A percentile compares a stretch with the other conserved stretches of the same genome.
These are phyloP conservation scores for Epistrophe eligans DNA, from an alignment of 2,888 invertebrate species.

Conservation along the genomic window DNA sequence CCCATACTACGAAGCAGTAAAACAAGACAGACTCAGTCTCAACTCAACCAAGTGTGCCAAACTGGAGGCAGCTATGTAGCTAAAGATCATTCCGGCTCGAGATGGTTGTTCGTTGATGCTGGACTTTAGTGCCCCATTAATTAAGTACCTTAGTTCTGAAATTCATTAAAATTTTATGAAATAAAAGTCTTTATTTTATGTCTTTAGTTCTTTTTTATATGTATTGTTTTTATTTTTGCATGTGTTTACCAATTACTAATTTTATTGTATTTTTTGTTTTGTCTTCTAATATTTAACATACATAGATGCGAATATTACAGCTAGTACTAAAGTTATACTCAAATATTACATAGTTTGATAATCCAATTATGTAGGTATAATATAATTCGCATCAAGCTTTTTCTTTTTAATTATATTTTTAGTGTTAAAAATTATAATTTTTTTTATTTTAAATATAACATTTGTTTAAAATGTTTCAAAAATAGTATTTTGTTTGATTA, in stretches of 20 bases:
- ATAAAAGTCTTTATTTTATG: slow-evolving; percentile 16
- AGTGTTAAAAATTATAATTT: slow-evolving; percentile 22
- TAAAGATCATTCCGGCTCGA: background rate
- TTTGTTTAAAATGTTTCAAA: slow-evolving; percentile 55
- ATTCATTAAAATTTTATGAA: background rate
- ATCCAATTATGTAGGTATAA: slow-evolving; percentile 51
- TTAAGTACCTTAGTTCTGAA: background rate
- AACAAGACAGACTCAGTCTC: too few species aligned
- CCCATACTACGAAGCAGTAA: too few species aligned
- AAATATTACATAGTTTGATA: slow-evolving; percentile 51
- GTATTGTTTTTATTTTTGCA: slow-evolving; percentile 49
- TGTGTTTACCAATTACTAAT: slow-evolving; percentile 35
- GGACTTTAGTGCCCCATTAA: background rate
- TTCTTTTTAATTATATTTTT: slow-evolving; percentile 22
- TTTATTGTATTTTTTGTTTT: slow-evolving; percentile 17
- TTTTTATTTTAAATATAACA: slow-evolving; percentile 28
- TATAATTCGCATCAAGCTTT: slow-evolving; percentile 53
- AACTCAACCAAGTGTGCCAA: too few species aligned
- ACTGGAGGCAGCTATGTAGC: background rate
- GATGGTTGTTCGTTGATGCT: background rate
- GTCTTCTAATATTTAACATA: slow-evolving; percentile 51
- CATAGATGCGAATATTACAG: slow-evolving; percentile 48
- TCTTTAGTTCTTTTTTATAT: slow-evolving; percentile 58
- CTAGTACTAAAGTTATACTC: slow-evolving; percentile 53
- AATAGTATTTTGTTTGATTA: slow-evolving; percentile 49